Conservation (phyloP, 2,888 invertebrate genomes). For the Ormyrus pomaceus region DNA sequence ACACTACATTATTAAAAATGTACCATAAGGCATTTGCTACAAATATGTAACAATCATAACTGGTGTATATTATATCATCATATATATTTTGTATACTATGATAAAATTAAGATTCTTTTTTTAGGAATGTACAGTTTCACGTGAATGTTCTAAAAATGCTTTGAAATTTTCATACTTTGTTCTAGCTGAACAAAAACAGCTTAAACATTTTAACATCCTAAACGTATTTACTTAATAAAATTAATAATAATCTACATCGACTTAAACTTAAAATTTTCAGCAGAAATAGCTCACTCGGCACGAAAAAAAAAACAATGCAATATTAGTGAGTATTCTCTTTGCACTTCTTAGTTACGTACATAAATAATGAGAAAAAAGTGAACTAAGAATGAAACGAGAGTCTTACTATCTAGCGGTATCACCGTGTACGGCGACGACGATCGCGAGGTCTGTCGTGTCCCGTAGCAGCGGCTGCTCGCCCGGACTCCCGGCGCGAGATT, state of each 20-base stretch:
- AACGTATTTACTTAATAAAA: background rate
- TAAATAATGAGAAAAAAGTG: background rate
- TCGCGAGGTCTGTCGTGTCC: slow-evolving; percentile 19
- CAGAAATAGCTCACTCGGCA: slow-evolving; percentile 1
- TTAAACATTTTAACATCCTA: too few species aligned
- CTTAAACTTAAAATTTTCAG: background rate
- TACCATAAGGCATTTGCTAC: too few species aligned
- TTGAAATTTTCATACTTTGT: too few species aligned
- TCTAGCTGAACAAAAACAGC: too few species aligned
- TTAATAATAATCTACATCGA: background rate
- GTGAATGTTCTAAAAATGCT: too few species aligned
- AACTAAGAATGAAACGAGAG: background rate
- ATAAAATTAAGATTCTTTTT: too few species aligned
- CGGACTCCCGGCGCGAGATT: slow-evolving; percentile 2
- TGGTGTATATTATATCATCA: too few species aligned
- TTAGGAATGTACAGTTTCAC: too few species aligned
- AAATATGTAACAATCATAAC: too few species aligned
- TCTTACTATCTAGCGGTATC: slow-evolving; percentile 26
- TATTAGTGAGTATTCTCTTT: background rate
- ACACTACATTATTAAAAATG: too few species aligned
- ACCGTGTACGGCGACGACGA: slow-evolving; percentile 21
- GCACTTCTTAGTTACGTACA: background rate
- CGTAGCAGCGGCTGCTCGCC: background rate
- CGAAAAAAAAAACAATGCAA: background rate
- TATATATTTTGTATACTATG: too few species aligned